A percentile compares a stretch with the other conserved stretches of the same genome.
These are phyloP conservation scores for Melanotaenia pygmaea DNA, from an alignment of 2,797 vertebrate species.

Conservation along the genomic window DNA sequence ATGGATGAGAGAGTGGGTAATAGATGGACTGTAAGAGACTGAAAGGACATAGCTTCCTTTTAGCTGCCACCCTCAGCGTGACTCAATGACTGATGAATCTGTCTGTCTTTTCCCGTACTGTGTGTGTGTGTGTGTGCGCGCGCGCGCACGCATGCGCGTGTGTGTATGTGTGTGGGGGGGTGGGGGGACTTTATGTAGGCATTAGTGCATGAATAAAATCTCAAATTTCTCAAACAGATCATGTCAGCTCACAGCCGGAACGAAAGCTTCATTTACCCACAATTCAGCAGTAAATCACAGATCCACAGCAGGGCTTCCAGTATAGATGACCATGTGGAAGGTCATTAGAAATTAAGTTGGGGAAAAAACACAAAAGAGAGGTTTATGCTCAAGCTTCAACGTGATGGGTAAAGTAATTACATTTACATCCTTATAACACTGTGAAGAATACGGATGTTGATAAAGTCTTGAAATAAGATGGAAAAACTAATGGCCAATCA, in stretches of 20 bases:
- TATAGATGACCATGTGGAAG: slow-evolving; percentile 71
- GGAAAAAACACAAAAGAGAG: slow-evolving; percentile 30
- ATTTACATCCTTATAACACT: slow-evolving; percentile 33
- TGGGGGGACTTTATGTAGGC: slow-evolving; percentile 36
- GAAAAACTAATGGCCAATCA: slow-evolving; percentile 27
- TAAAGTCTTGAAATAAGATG: slow-evolving; percentile 40
- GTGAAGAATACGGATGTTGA: slow-evolving; percentile 31
- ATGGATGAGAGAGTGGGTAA: slow-evolving; percentile 65
- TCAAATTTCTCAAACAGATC: slow-evolving; percentile 72
- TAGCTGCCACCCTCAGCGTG: slow-evolving; percentile 61
- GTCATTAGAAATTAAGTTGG: slow-evolving; percentile 62
- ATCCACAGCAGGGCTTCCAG: slow-evolving; percentile 63
- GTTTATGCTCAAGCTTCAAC: slow-evolving; percentile 14
- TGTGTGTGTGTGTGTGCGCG: slow-evolving; percentile 15
- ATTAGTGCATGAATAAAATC: slow-evolving; percentile 66
- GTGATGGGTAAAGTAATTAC: slow-evolving; percentile 39
- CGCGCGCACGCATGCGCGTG: no score
- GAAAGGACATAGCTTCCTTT: slow-evolving; percentile 71
- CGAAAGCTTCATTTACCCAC: slow-evolving; percentile 78
- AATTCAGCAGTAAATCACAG: slow-evolving; percentile 75
- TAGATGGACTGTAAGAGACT: slow-evolving; percentile 60
- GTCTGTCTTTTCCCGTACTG: slow-evolving; percentile 29
- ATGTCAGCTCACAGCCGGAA: slow-evolving; percentile 80
- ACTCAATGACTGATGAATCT: slow-evolving; percentile 71
- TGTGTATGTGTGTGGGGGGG: slow-evolving; percentile 9